Base-by-base conservation (phyloP, 1,140 invertebrate genomes). In the Streblospio benedicti region DNA sequence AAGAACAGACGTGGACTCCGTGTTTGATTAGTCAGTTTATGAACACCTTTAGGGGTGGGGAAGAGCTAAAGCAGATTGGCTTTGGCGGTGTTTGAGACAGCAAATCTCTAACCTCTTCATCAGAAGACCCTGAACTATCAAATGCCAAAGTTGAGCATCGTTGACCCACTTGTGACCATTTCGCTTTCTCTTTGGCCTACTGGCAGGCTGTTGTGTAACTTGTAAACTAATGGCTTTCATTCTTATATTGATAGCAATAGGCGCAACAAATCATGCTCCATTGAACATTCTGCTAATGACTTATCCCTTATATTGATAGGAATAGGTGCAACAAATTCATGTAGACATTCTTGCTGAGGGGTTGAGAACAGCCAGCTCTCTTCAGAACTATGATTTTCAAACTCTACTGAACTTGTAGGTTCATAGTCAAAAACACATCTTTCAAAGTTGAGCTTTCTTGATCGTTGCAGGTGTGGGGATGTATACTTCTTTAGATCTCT, bases 341-440 rank as follows among this genome's bases (percentile, higher is more conserved):
- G n/a, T n/a, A n/a, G n/a, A n/a, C n/a, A n/a, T n/a, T n/a, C n/a
- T 0, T 86, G 83, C 38, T 63, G 63, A 57, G 80, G 83, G 71
- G 87, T 86, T 66, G 89, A 88, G 64, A 89, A 87, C 81, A 91
- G 88, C 51, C 92, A 79, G 77, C 92, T 90, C 73, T 93, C 90
- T 76, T 93, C 90, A 18, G 89, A 91, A 73, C 88, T 91, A 79
- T 91, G 89, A 69, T 90, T 87, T 76, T 91, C 89, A 60, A 75
- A 75, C 74, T 93, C 90, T 76, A 92, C 90, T n/a, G 89, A 91
- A 73, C 88, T 91, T 79, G 91, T 88, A 69, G 90, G 87, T 76
- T 91, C 89, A 61, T 73, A 75, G 41, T 69, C 69, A 49, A 62
- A 60, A 38, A 61, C 64, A 6, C 64, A 64, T 43, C 66, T 52